Evolutionary conservation across 1,140 invertebrate species (phyloP).

Genomic region (Batillaria attramentaria): DNA sequence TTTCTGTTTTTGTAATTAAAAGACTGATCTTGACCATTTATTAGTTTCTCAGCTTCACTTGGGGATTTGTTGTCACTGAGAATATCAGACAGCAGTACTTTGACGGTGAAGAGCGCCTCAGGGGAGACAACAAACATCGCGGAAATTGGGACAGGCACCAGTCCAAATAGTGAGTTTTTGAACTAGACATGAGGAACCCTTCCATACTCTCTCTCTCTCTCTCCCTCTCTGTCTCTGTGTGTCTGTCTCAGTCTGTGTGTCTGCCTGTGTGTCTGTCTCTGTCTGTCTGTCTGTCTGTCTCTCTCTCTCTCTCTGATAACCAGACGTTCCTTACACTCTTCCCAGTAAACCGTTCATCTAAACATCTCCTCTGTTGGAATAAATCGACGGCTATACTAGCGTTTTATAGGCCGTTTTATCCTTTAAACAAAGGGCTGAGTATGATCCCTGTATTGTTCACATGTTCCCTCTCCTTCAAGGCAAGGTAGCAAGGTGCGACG

Average conservation of each 20-base stretch:
- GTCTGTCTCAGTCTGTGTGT: not conserved
- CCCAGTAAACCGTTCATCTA: not conserved
- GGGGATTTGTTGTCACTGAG: not conserved
- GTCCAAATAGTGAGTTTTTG: not conserved
- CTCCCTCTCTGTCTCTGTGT: not conserved
- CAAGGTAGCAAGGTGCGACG: not conserved
- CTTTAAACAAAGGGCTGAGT: not conserved
- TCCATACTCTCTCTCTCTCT: not conserved
- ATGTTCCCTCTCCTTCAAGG: not conserved
- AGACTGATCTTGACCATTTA: too few relatives aligned
- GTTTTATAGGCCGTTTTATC: not conserved
- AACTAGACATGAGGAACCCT: not conserved
- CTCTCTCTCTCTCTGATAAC: not conserved
- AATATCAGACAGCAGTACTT: not conserved
- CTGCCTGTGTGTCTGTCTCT: not conserved
- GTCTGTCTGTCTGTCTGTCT: slow-evolving; percentile 3
- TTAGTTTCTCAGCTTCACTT: not conserved
- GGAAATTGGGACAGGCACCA: not conserved
- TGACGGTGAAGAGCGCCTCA: not conserved
- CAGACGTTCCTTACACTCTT: not conserved
- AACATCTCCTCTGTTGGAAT: not conserved
- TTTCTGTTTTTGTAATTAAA: too few relatives aligned
- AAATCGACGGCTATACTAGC: not conserved
- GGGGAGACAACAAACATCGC: too few relatives aligned
- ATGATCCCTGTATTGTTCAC: not conserved